Percentiles rank a stretch among this genome's conserved stretches.
These are phyloP conservation scores for Echeneis naucrates DNA, from an alignment of 2,797 vertebrate species.

Conservation along the genomic window DNA sequence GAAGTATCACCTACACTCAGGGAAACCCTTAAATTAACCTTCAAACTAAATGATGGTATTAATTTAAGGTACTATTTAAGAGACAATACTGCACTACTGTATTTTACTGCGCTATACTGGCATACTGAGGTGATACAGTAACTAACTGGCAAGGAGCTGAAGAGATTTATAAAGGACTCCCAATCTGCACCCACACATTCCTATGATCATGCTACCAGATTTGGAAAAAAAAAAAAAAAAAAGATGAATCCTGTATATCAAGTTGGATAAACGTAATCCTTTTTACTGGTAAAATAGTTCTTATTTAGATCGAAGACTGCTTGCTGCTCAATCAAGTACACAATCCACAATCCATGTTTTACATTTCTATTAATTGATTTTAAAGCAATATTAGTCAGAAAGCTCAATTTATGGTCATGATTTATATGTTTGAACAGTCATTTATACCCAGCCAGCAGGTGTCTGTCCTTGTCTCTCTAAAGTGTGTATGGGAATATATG, in stretches of 20 bases:
- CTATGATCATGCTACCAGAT: conserved; percentile 1
- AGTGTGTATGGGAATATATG: conserved; percentile 41
- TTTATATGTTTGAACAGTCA: background rate
- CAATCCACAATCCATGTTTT: background rate
- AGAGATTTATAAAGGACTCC: conserved; percentile 21
- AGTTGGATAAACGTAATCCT: conserved; percentile 1
- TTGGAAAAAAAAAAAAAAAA: background rate
- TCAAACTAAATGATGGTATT: background rate
- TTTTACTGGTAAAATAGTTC: background rate
- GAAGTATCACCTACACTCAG: background rate
- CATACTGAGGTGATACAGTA: conserved; percentile 26
- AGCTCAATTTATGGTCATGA: background rate
- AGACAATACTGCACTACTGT: background rate
- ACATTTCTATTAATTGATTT: background rate
- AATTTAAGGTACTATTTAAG: background rate
- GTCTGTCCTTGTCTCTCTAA: conserved; percentile 42
- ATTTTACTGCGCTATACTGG: background rate
- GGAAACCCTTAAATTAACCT: background rate
- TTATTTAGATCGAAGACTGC: background rate
- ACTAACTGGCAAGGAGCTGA: conserved; percentile 31
- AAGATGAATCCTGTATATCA: background rate
- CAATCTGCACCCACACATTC: conserved; percentile 6
- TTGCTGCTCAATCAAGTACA: background rate
- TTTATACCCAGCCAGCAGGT: conserved; percentile 8
- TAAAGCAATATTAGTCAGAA: background rate